These are phyloP conservation scores for Brachionus plicatilis DNA, from an alignment of 1,140 invertebrate genomes.

Conservation along the genomic window DNA sequence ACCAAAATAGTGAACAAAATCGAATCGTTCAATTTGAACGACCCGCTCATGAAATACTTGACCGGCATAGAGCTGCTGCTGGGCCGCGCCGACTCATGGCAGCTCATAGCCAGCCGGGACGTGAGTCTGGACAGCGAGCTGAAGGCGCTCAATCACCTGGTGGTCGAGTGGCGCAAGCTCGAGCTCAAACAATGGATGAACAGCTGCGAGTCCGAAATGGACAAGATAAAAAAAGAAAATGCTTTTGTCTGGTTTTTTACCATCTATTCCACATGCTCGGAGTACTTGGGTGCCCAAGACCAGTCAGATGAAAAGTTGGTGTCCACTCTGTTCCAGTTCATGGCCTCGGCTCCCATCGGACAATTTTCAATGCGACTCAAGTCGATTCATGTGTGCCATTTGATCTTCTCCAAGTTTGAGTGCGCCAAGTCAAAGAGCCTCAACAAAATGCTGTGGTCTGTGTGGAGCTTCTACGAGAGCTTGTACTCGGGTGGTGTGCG, in stretches of 20 bases:
- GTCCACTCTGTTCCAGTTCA: not conserved
- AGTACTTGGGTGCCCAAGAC: not conserved
- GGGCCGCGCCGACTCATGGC: constrained; percentile 77
- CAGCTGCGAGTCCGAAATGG: not conserved
- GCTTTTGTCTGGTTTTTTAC: constrained; percentile 1
- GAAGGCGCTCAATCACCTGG: constrained; percentile 67
- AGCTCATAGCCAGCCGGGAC: constrained; percentile 76
- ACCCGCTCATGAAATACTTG: constrained; percentile 77
- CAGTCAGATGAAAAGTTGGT: not conserved
- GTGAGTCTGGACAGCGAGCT: constrained; percentile 72
- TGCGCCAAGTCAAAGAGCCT: not conserved
- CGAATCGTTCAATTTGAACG: constrained; percentile 69
- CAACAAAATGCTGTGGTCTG: constrained; percentile 10
- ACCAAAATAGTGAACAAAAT: constrained; percentile 68
- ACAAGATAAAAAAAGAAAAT: constrained; percentile 1
- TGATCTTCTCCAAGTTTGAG: not conserved
- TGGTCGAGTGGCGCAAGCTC: constrained; percentile 82
- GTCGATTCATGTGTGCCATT: not conserved
- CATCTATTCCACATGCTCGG: not conserved
- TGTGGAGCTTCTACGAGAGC: not conserved
- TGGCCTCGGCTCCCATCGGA: not conserved
- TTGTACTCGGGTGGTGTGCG: not conserved
- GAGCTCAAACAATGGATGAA: constrained; percentile 64
- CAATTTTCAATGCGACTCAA: not conserved
- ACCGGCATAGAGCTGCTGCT: constrained; percentile 82